Evolutionary conservation across 2,797 vertebrate species (phyloP).

Genomic region (Cryptoblepharus egeriae): DNA sequence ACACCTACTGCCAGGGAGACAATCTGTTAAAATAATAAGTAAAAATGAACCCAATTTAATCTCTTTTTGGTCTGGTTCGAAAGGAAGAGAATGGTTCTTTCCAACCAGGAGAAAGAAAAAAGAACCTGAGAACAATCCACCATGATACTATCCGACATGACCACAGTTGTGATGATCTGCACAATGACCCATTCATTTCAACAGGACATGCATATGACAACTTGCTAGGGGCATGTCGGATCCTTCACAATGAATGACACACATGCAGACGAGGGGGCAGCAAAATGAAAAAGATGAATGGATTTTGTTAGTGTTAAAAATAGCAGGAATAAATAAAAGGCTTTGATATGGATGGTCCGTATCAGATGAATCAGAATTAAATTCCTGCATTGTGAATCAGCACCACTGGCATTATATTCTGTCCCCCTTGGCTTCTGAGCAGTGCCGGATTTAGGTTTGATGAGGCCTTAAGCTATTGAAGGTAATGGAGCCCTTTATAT

Average conservation of each 20-base stretch:
- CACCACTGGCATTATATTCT: too few species aligned
- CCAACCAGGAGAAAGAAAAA: neutral
- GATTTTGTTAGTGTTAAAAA: neutral
- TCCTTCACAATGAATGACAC: neutral
- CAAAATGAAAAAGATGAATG: neutral
- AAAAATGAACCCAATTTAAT: slow-evolving; percentile 21
- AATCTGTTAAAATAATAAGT: slow-evolving; percentile 56
- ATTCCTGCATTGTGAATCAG: too few species aligned
- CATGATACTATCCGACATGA: neutral
- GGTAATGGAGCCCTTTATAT: too few species aligned
- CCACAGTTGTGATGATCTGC: neutral
- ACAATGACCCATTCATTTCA: neutral
- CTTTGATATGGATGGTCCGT: too few species aligned
- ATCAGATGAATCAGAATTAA: too few species aligned
- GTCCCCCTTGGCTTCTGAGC: too few species aligned
- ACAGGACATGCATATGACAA: neutral
- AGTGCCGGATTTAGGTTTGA: too few species aligned
- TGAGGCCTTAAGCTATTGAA: too few species aligned
- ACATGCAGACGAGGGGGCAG: neutral
- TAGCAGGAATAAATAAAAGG: too few species aligned
- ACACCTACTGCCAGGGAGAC: slow-evolving; percentile 28
- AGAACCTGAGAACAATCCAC: too few species aligned
- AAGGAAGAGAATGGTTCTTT: neutral
- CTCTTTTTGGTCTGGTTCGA: slow-evolving; percentile 9
- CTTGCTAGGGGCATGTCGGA: neutral